A percentile compares a stretch with the other conserved stretches of the same genome.
These are phyloP conservation scores for Parasteatoda lunata DNA, from an alignment of 2,888 invertebrate genomes.

Conservation along the genomic window DNA sequence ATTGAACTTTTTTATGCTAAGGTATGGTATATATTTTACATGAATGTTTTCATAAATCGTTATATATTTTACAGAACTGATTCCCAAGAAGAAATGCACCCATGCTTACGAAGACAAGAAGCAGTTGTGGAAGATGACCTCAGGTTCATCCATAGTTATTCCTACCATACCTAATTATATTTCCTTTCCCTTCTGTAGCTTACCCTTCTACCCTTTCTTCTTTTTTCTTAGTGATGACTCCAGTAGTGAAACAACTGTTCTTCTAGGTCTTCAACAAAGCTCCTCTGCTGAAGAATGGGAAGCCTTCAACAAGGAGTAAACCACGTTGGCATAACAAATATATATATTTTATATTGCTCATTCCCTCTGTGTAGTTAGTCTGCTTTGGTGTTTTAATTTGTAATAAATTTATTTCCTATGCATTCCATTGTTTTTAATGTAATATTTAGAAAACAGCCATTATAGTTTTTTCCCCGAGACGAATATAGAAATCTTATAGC, in stretches of 20 bases:
- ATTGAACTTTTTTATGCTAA: neutral
- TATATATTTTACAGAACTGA: conserved; percentile 32
- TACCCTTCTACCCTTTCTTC: conserved; percentile 24
- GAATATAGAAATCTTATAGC: too few relatives aligned
- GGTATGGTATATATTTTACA: conserved; percentile 8
- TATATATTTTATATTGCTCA: too few relatives aligned
- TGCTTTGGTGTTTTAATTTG: too few relatives aligned
- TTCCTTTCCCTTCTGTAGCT: conserved; percentile 16
- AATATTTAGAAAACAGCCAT: too few relatives aligned
- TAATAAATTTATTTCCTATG: too few relatives aligned
- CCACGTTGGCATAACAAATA: neutral
- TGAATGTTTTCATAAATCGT: neutral
- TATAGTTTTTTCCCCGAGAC: too few relatives aligned
- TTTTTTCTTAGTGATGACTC: conserved; percentile 56
- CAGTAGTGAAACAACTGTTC: conserved; percentile 61
- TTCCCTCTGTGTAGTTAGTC: too few relatives aligned
- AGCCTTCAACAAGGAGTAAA: conserved; percentile 53
- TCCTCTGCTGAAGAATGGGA: conserved; percentile 66
- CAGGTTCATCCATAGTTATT: conserved; percentile 41
- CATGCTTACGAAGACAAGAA: conserved; percentile 59
- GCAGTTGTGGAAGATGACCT: conserved; percentile 62
- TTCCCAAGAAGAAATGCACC: conserved; percentile 48
- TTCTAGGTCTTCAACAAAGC: conserved; percentile 45
- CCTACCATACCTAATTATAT: neutral
- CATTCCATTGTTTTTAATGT: too few relatives aligned